These are phyloP conservation scores for Ceyx melanurus DNA, from an alignment of 2,113 vertebrate genomes.

Conservation along the genomic window DNA sequence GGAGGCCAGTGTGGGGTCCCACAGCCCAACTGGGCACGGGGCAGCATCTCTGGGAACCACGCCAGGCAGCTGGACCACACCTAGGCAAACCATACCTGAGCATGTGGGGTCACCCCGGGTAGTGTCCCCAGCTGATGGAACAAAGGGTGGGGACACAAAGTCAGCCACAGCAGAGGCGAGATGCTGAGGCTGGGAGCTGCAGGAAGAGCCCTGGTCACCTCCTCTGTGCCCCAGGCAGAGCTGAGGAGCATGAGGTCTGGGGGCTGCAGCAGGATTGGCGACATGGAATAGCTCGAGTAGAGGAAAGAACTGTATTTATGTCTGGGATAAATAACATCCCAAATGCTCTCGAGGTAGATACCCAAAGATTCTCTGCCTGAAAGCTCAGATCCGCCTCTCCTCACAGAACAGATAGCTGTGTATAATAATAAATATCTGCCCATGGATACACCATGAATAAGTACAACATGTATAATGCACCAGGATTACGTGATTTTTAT, in stretches of 20 bases:
- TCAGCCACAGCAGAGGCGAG: background rate
- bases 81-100: background rate
- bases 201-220: background rate
- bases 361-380: background rate
- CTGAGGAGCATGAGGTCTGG: background rate
- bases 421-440: background rate
- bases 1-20: background rate
- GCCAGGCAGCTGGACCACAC: background rate
- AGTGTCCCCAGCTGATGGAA: background rate
- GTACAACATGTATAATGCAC: background rate
- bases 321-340: background rate
- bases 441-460: background rate
- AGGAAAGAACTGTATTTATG: fast-evolving
- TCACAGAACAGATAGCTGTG: background rate
- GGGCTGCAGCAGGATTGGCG: background rate
- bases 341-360: background rate
- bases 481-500: background rate
- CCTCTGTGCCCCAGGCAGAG: background rate
- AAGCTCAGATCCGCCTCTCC: background rate
- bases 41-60: fast-evolving
- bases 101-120: fast-evolving
- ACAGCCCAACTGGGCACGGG: fast-evolving
- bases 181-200: background rate
- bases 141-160: background rate
- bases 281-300: fast-evolving